Evolutionary conservation across 2,888 invertebrate species (phyloP), one percentile per base, ranked within the genome.

Genomic region (Tachina fera): DNA sequence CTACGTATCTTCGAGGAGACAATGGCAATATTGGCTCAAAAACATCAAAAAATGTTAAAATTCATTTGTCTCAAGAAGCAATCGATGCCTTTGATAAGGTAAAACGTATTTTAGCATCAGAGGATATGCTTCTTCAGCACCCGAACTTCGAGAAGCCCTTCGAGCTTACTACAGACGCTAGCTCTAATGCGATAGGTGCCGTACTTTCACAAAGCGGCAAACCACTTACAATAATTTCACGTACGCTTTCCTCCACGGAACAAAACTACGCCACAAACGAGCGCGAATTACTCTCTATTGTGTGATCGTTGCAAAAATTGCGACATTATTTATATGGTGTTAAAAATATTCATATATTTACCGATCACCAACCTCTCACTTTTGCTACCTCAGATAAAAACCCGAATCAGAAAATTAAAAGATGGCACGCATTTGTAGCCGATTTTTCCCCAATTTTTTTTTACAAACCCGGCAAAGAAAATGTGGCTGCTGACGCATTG

Each of bases 111-210:
- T 68, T 61, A 58, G 68, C 61, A 6, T 76, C 51, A 76, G 58
- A 61, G 61, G 83, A 56, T 67, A 51, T 51, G 49, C 58, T 39
- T 60, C 67, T 58, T 77, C 77, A 22, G 41, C 51, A 68, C n/a
- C 85, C 87, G 22, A 79, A 87, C 53, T 87, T 51, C 68, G 75
- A 74, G 9, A 85, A 87, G 19, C 78, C 81, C n/a, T 87, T 86
- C 56, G 80, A 85, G 19, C 49, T 87, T 14, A 87, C 87, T 9
- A 85, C 87, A 1, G 80, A 87, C 61, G 75, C 78, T 19, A 75
- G 79, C 3, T 65, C 71, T 10, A 41, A 16, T 10, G 83, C 56
- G 9, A 31, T 86, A 14, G 78, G 65, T 13, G 83, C 77, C 14
- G 83, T 83, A 14, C 67, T 83, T 9, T 78, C 77, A 16, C 58